These are phyloP conservation scores for Conchocele bisecta DNA, from an alignment of 2,888 invertebrate genomes.

Conservation along the genomic window DNA sequence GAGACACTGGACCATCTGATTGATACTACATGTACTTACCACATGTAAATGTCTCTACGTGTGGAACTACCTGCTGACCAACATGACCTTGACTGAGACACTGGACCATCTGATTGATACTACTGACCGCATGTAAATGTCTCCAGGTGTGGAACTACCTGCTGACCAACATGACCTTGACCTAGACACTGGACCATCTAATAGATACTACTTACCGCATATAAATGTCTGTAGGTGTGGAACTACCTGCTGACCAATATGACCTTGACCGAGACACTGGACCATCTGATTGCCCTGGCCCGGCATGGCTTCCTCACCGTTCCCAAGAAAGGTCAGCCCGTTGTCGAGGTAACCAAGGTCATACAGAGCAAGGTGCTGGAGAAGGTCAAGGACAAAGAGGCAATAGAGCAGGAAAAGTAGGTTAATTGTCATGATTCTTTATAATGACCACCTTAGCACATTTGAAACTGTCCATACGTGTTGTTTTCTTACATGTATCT, in stretches of 20 bases:
- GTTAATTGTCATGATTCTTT: background rate
- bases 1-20: too few relatives aligned
- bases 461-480: too few relatives aligned
- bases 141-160: constrained; percentile 82
- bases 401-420: constrained; percentile 60
- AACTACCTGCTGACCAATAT: constrained; percentile 79
- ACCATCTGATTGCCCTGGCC: constrained; percentile 80
- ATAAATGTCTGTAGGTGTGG: constrained; percentile 81
- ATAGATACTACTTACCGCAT: too few relatives aligned
- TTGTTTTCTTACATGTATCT: background rate
- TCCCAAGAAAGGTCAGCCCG: constrained; percentile 13
- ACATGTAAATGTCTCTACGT: too few relatives aligned
- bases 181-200: constrained; percentile 79
- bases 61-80: too few relatives aligned
- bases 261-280: constrained; percentile 79
- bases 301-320: constrained; percentile 70
- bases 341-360: constrained; percentile 36
- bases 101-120: too few relatives aligned
- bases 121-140: too few relatives aligned
- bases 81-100: too few relatives aligned
- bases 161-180: constrained; percentile 79
- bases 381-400: constrained; percentile 45
- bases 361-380: constrained; percentile 55
- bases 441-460: too few relatives aligned
- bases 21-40: too few relatives aligned